phyloP scores from a whole-genome alignment of 1,140 invertebrate species.

The Calycopis cecrops region DNA sequence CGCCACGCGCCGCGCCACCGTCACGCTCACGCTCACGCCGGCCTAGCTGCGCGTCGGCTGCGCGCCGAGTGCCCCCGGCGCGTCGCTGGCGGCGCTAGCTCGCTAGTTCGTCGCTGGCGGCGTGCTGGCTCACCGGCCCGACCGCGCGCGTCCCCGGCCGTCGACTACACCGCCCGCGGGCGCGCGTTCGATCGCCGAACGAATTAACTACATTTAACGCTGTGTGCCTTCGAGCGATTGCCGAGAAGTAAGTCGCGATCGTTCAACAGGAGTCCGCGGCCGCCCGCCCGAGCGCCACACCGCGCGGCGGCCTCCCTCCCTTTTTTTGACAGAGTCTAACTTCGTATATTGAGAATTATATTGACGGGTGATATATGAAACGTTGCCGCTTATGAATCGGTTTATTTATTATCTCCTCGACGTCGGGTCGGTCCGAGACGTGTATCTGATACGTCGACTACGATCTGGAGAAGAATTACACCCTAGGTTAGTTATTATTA shows the following conservation, averaged over 20 bases:
- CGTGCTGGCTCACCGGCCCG: constrained; percentile 12
- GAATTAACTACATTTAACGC: constrained; percentile 70
- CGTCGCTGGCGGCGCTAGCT: constrained; percentile 11
- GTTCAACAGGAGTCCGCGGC: constrained; percentile 55
- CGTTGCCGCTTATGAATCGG: constrained; percentile 70
- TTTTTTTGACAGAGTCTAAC: constrained; percentile 67
- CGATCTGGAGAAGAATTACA: constrained; percentile 73
- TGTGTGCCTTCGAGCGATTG: constrained; percentile 74
- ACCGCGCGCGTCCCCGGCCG: constrained; percentile 34
- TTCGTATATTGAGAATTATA: constrained; percentile 74
- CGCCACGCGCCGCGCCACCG: constrained; percentile 86
- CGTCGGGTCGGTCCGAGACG: constrained; percentile 71
- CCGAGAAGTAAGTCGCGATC: constrained; percentile 65
- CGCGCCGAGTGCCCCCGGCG: constrained; percentile 22
- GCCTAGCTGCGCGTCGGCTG: constrained; percentile 76
- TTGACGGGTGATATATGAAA: constrained; percentile 74
- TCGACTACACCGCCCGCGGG: constrained; percentile 44
- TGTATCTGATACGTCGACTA: constrained; percentile 71
- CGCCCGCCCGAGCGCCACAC: constrained; percentile 50
- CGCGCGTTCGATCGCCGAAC: constrained; percentile 51
- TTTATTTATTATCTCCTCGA: constrained; percentile 71
- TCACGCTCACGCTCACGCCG: constrained; percentile 93
- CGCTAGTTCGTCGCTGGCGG: neutral
- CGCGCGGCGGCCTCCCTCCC: constrained; percentile 53
- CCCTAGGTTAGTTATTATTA: constrained; percentile 70